Conservation (phyloP, 2,113 vertebrate genomes). For the Cyrtonyx montezumae region DNA sequence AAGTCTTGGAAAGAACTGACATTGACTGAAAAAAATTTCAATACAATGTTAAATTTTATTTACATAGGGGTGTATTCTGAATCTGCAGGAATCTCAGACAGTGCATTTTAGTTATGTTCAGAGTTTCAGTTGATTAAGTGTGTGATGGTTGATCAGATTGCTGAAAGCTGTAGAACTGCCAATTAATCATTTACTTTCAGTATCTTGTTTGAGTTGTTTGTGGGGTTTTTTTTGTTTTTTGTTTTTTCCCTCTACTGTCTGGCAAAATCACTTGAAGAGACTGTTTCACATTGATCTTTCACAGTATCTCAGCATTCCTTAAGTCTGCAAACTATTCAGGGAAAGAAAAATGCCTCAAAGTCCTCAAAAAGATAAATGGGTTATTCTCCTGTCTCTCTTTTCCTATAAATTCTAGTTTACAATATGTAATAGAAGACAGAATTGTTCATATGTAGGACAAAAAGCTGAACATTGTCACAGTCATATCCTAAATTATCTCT, state of each 20-base stretch:
- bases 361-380: not conserved
- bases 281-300: not conserved
- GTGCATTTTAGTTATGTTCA: not conserved
- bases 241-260: not conserved
- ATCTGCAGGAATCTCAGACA: not conserved
- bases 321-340: not conserved
- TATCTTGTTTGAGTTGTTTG: not conserved
- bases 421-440: not conserved
- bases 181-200: not conserved
- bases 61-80: not conserved
- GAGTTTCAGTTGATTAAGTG: not conserved
- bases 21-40: not conserved
- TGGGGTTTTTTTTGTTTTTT: rapidly evolving
- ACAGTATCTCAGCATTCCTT: not conserved
- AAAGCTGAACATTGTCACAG: not conserved
- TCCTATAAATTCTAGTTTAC: not conserved
- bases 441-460: not conserved
- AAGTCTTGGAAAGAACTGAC: not conserved
- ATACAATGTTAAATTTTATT: not conserved
- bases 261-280: not conserved
- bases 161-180: not conserved
- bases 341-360: not conserved
- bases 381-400: not conserved
- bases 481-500: not conserved
- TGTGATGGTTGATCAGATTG: not conserved